phyloP scores from a whole-genome alignment of 35 echinoderm and acorn worm genomes.

The Patiria miniata region DNA sequence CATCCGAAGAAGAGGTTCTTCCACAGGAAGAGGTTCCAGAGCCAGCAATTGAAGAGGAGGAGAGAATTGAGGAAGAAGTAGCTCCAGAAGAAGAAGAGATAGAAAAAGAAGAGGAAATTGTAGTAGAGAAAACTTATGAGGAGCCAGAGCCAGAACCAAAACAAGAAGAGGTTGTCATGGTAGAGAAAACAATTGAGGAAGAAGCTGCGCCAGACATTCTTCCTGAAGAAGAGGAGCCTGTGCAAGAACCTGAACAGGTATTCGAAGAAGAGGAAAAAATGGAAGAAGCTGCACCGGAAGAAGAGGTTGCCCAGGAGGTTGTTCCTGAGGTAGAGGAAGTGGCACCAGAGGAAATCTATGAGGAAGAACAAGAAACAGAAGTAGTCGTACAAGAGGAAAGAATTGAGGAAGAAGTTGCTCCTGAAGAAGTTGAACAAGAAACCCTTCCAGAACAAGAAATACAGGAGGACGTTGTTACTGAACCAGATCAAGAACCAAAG shows the following conservation, averaged over 20 bases:
- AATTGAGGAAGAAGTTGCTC: constrained; percentile 21
- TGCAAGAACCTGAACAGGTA: not conserved
- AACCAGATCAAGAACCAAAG: constrained; percentile 35
- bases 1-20: not conserved
- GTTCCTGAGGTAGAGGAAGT: no score
- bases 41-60: not conserved
- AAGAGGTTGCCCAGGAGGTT: not conserved
- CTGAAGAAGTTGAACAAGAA: constrained; percentile 33
- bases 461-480: not conserved
- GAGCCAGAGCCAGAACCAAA: not conserved
- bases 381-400: no score
- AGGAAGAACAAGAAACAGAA: constrained; percentile 37
- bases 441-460: constrained; percentile 10
- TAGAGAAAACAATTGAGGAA: not conserved
- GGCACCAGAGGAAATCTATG: not conserved
- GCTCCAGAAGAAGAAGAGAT: not conserved
- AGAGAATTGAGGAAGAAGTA: not conserved
- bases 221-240: constrained; percentile 27
- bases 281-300: not conserved
- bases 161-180: not conserved
- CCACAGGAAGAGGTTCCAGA: not conserved
- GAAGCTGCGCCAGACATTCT: not conserved
- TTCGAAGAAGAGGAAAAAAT: not conserved
- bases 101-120: not conserved
- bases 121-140: not conserved